Percentiles rank a stretch among this genome's conserved stretches.
These are phyloP conservation scores for Ataeniobius toweri DNA, from an alignment of 2,797 vertebrate species.

Conservation along the genomic window DNA sequence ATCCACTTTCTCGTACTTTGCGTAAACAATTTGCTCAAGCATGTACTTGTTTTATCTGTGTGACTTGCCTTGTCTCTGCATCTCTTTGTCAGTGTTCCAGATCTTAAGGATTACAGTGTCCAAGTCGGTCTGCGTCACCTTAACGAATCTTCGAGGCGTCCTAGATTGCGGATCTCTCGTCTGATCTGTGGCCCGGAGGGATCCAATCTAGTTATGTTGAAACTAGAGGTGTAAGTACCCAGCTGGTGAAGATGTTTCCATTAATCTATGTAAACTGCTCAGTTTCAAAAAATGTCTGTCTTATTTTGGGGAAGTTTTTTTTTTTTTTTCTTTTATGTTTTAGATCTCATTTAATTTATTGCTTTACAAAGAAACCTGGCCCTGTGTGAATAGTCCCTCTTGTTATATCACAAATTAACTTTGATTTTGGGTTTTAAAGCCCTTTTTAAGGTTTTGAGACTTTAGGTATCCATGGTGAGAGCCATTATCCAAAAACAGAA, in stretches of 20 bases:
- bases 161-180: constrained; percentile 87
- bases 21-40: not conserved
- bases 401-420: too few species aligned
- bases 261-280: not conserved
- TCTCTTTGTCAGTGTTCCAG: constrained; percentile 83
- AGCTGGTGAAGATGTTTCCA: not conserved
- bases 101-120: constrained; percentile 91
- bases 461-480: too few species aligned
- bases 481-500: too few species aligned
- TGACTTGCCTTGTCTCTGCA: not conserved
- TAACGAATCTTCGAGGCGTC: constrained; percentile 81
- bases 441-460: too few species aligned
- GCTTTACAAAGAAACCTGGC: too few species aligned
- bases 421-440: too few species aligned
- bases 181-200: constrained; percentile 92
- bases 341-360: too few species aligned
- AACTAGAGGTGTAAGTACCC: constrained; percentile 86
- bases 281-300: not conserved
- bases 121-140: constrained; percentile 93
- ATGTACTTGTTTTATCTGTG: constrained; percentile 1
- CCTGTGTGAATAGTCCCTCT: too few species aligned
- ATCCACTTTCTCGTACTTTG: constrained; percentile 1
- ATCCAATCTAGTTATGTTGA: constrained; percentile 92
- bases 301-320: not conserved
- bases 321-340: not conserved